phyloP scores from a whole-genome alignment of 2,797 vertebrate species.

The Zonotrichia albicollis region DNA sequence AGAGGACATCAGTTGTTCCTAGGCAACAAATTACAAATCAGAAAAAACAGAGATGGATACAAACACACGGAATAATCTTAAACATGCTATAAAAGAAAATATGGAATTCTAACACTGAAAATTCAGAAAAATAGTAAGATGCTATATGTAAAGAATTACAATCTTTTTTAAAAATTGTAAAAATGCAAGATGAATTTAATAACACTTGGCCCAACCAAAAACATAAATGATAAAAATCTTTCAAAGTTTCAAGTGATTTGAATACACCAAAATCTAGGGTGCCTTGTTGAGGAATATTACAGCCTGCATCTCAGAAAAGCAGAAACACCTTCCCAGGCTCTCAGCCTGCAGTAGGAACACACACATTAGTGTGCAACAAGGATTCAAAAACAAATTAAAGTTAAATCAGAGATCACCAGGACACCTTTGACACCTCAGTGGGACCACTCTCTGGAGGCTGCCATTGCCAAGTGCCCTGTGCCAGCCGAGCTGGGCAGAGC shows the following conservation, averaged over 20 bases:
- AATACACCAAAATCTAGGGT: neutral
- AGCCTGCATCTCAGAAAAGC: neutral
- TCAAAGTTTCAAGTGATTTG: neutral
- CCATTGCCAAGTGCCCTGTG: neutral
- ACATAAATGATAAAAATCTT: neutral
- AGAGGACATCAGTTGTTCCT: neutral
- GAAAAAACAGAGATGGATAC: neutral
- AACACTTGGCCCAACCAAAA: neutral
- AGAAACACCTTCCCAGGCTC: neutral
- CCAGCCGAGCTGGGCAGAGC: neutral
- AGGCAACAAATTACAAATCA: neutral
- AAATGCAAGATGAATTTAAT: neutral
- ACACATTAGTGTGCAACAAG: fast-evolving
- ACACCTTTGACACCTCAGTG: neutral
- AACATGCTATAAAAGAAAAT: neutral
- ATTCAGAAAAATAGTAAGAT: neutral
- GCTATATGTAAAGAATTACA: neutral
- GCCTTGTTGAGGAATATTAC: neutral
- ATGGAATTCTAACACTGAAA: neutral
- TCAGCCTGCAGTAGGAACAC: neutral
- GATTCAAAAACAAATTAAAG: neutral
- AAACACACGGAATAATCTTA: neutral
- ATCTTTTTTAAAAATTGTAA: fast-evolving
- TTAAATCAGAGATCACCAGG: neutral
- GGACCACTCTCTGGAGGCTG: neutral